Evolutionary conservation across 2,113 vertebrate species (phyloP).

Genomic region (Neomonachus schauinslandi): DNA sequence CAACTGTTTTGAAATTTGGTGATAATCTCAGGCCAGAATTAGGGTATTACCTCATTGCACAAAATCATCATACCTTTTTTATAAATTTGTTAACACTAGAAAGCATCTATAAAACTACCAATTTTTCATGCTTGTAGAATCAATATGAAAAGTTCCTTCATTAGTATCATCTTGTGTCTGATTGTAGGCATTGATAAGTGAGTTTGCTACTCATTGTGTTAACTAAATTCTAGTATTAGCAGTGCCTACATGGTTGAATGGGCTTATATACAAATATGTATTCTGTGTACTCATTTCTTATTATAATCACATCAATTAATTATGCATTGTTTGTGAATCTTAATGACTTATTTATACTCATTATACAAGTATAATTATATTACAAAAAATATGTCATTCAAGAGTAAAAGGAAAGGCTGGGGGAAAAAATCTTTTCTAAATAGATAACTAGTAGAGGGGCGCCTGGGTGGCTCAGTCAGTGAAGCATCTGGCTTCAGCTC

Average conservation of each 20-base stretch:
- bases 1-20: background rate
- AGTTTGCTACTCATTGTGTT: background rate
- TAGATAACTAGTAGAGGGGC: background rate
- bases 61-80: background rate
- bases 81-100: background rate
- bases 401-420: slow-evolving; percentile 36
- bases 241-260: background rate
- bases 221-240: background rate
- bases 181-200: background rate
- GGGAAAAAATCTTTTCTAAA: slow-evolving; percentile 44
- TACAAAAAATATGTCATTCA: slow-evolving; percentile 35
- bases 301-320: slow-evolving; percentile 73
- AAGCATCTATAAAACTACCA: background rate
- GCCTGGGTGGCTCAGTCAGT: background rate
- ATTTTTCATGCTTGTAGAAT: background rate
- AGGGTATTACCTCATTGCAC: background rate
- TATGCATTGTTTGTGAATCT: slow-evolving; percentile 64
- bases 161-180: background rate
- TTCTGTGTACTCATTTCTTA: slow-evolving; percentile 57
- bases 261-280: slow-evolving; percentile 21
- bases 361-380: slow-evolving; percentile 66
- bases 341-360: slow-evolving; percentile 71
- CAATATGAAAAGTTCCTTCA: background rate
- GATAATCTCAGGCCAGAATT: background rate
- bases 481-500: background rate